Base-by-base conservation (phyloP, 2,797 vertebrate genomes). In the Lithobates sylvaticus region DNA sequence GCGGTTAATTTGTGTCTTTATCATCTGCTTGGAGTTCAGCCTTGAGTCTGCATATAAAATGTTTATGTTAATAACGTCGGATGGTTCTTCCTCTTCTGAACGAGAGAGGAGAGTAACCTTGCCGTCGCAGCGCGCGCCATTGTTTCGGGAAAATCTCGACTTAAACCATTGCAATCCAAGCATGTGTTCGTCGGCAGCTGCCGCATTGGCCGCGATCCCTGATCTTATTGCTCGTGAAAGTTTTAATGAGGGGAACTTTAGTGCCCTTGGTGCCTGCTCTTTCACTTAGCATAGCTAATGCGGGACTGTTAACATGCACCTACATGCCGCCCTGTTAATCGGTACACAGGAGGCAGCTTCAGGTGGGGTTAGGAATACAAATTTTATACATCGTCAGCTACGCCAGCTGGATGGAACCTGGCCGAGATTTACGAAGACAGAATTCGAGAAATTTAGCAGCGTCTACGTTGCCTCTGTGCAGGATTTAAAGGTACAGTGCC, bases 121-220 rank as follows among this genome's bases (percentile, higher is more conserved):
- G 15, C 13, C 26, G 10, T 12, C 18, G 10, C 26, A 61, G 47
- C 54, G n/a, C 4, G n/a, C 61, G 73, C 34, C 54, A 21, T 42
- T 78, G 76, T 70, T 84, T 71, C 61, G 2, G 83, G 83, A 78
- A 84, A 71, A 77, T 36, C 18, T 77, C 29, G 50, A 61, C 39
- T 72, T 39, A 78, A 47, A 44, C 68, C 54, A 72, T 39, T 78
- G 54, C 64, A 78, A 84, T 42, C 64, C 76, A 67, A 32, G 83
- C 34, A n/a, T 10, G 12, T 47, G 67, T 16, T 5, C 18, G 36
- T 1, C 32, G 47, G 23, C 50, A 10, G 39, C 70, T 32, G 32
- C 7, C 42, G 16, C 36, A 3, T 21, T 65, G 61, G 36, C 72
- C 34, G 34, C 32, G 58, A 42, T 58, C 23, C 80, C 42, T 10